Evolutionary conservation across 2,113 vertebrate genomes (phyloP).

Genomic region (Galbula dea): DNA sequence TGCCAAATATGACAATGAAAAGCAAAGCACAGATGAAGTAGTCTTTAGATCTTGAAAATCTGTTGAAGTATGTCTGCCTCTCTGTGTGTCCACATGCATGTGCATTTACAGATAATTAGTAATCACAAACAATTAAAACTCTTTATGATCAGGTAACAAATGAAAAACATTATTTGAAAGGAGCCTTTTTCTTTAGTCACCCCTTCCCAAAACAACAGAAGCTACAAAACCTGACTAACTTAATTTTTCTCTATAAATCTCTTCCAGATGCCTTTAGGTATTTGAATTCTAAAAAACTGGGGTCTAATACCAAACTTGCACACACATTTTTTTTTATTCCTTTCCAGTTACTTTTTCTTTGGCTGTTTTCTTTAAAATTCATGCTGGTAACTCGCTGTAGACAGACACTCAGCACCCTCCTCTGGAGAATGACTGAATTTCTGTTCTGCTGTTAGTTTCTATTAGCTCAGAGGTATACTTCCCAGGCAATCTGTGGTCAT

Average conservation of each 20-base stretch:
- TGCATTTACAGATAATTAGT: background rate
- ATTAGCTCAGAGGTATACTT: background rate
- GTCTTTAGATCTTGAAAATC: background rate
- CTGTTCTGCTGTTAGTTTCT: background rate
- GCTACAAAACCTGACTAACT: background rate
- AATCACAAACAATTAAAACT: background rate
- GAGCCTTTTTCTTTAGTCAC: background rate
- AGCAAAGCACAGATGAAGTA: background rate
- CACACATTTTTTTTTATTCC: background rate
- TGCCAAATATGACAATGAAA: background rate
- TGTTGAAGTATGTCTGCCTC: background rate
- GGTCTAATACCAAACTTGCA: background rate
- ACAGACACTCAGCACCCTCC: constrained; percentile 42
- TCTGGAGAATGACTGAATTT: constrained; percentile 46
- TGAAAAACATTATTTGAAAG: background rate
- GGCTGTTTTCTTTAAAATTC: background rate
- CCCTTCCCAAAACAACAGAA: background rate
- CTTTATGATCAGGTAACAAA: background rate
- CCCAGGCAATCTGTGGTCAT: background rate
- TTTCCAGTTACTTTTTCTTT: background rate
- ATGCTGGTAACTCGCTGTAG: background rate
- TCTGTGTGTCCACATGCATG: accelerated
- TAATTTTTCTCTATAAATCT: background rate
- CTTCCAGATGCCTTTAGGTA: background rate
- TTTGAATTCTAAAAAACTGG: background rate